phyloP scores from a whole-genome alignment of 2,888 invertebrate genomes.

The Dugesia japonica region DNA sequence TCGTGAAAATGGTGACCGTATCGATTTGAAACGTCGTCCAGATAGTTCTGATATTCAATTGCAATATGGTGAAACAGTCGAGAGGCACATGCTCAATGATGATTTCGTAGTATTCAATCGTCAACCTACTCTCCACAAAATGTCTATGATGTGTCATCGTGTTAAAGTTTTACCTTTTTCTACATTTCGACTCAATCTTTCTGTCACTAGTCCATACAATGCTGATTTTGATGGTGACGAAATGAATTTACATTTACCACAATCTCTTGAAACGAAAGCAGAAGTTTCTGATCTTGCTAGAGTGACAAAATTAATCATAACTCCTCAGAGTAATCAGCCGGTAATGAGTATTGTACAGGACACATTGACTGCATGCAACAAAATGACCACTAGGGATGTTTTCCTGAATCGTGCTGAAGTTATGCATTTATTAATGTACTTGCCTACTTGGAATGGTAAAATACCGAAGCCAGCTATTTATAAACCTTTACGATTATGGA shows the following conservation, averaged over 20 bases:
- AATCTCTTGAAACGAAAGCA: slow-evolving; percentile 90
- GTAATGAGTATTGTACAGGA: slow-evolving; percentile 99
- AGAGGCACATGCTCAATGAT: slow-evolving; percentile 87
- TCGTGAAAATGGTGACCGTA: slow-evolving; percentile 89
- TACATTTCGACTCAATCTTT: slow-evolving; percentile 93
- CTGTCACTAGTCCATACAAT: slow-evolving; percentile 97
- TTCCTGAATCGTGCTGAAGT: slow-evolving; percentile 85
- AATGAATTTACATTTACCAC: slow-evolving; percentile 97
- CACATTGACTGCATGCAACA: slow-evolving; percentile 85
- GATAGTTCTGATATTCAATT: slow-evolving; percentile 91
- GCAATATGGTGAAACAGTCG: slow-evolving; percentile 81
- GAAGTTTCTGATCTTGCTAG: slow-evolving; percentile 93
- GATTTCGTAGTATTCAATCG: slow-evolving; percentile 97
- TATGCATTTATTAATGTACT: slow-evolving; percentile 94
- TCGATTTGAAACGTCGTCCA: slow-evolving; percentile 91
- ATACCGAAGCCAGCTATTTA: slow-evolving; percentile 92
- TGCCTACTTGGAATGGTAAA: slow-evolving; percentile 97
- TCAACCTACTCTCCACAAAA: slow-evolving; percentile 97
- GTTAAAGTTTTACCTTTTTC: slow-evolving; percentile 84
- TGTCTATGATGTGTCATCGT: slow-evolving; percentile 99
- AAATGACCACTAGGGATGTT: slow-evolving; percentile 97
- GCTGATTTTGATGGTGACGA: slow-evolving; percentile 99
- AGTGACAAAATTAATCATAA: slow-evolving; percentile 91
- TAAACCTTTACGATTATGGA: slow-evolving; percentile 88
- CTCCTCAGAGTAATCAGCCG: slow-evolving; percentile 91